A percentile compares a stretch with the other conserved stretches of the same genome.
Evolutionary conservation across 2,888 invertebrate species (phyloP).

Genomic region (Smittia aterrima): DNA sequence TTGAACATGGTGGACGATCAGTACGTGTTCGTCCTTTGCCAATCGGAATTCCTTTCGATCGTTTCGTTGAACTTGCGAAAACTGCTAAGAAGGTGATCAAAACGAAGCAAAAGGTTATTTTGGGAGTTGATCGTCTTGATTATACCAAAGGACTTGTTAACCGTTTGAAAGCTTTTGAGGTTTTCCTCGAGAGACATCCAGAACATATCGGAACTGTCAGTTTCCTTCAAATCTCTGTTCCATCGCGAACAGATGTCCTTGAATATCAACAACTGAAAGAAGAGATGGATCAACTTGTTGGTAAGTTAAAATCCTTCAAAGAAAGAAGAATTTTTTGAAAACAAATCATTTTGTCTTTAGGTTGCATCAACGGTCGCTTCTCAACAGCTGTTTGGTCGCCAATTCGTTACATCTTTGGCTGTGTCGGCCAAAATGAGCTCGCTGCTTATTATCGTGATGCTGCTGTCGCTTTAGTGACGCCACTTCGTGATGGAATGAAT

Average conservation of each 20-base stretch:
- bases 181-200: conserved; percentile 75
- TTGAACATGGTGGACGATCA: conserved; percentile 83
- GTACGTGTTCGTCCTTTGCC: conserved; percentile 81
- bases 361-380: conserved; percentile 79
- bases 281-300: conserved; percentile 86
- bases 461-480: conserved; percentile 83
- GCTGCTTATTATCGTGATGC: conserved; percentile 85
- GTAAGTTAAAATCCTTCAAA: conserved; percentile 50
- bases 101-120: conserved; percentile 74
- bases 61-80: conserved; percentile 78
- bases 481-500: conserved; percentile 87
- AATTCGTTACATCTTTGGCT: conserved; percentile 82
- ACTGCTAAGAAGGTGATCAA: conserved; percentile 66
- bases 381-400: conserved; percentile 92
- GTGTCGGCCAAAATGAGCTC: conserved; percentile 80
- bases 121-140: conserved; percentile 86
- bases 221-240: conserved; percentile 83
- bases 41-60: conserved; percentile 84
- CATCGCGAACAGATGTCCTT: conserved; percentile 84
- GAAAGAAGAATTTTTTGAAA: not conserved
- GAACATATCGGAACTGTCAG: conserved; percentile 79
- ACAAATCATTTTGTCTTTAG: not conserved
- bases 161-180: conserved; percentile 78
- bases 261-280: conserved; percentile 88
- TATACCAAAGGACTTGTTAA: conserved; percentile 89